Conservation (phyloP, 2,888 invertebrate species). For the Caenorhabditis panamensis region DNA sequence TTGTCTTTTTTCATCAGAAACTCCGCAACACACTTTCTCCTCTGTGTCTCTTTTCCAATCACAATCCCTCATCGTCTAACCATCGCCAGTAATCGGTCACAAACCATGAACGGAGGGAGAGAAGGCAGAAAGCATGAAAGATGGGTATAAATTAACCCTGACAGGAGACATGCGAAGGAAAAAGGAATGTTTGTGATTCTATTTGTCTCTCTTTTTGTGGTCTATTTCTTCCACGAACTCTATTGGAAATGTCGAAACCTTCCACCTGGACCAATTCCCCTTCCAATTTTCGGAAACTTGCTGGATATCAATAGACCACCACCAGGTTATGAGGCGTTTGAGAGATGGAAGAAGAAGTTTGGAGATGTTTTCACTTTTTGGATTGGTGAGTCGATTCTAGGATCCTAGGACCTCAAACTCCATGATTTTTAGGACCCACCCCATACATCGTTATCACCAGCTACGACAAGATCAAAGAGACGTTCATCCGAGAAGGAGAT, state of each 20-base stretch:
- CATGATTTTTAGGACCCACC: slow-evolving; percentile 13
- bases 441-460: slow-evolving; percentile 23
- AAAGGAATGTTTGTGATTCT: neutral
- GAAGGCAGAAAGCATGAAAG: neutral
- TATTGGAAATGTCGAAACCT: slow-evolving; percentile 29
- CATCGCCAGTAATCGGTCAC: neutral
- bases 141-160: too few relatives aligned
- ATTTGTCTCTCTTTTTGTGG: neutral
- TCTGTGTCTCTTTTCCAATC: neutral
- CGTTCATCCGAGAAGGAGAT: slow-evolving; percentile 63
- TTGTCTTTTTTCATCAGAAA: too few relatives aligned
- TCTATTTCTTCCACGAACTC: slow-evolving; percentile 21
- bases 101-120: neutral
- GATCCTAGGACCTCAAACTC: neutral
- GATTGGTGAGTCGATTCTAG: slow-evolving; percentile 24
- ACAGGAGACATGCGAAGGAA: neutral
- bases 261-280: slow-evolving; percentile 55
- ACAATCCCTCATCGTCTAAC: too few relatives aligned
- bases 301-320: slow-evolving; percentile 2
- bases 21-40: neutral
- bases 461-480: slow-evolving; percentile 56
- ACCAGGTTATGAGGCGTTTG: slow-evolving; percentile 53
- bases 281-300: slow-evolving; percentile 58
- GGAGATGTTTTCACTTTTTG: slow-evolving; percentile 52
- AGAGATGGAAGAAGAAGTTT: slow-evolving; percentile 38